These are phyloP conservation scores for Volucella bombylans DNA, from an alignment of 2,888 invertebrate species.

Conservation along the genomic window DNA sequence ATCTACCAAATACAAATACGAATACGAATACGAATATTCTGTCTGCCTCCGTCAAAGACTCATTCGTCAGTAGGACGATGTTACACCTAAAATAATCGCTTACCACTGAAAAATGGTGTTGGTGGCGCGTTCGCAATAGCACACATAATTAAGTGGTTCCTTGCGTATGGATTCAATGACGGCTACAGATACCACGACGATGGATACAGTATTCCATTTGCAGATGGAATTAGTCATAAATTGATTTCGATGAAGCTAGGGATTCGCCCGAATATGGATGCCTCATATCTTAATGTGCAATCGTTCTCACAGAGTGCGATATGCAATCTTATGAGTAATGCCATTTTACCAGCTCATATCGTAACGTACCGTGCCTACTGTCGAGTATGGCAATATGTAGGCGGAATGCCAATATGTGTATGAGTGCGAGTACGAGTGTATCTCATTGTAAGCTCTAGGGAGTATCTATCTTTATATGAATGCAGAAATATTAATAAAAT, in stretches of 20 bases:
- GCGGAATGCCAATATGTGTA: conserved; percentile 49
- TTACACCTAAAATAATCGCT: conserved; percentile 71
- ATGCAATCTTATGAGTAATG: conserved; percentile 34
- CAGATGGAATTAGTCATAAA: conserved; percentile 74
- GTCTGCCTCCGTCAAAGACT: conserved; percentile 33
- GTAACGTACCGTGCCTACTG: too few relatives aligned
- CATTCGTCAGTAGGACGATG: conserved; percentile 64
- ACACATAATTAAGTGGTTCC: conserved; percentile 73
- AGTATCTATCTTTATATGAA: conserved; percentile 20
- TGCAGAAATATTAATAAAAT: conserved; percentile 17
- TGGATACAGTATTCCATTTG: conserved; percentile 51
- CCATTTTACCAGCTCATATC: conserved; percentile 26
- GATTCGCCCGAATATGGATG: conserved; percentile 71
- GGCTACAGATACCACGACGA: conserved; percentile 1
- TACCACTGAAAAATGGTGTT: conserved; percentile 61
- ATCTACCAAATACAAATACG: neutral
- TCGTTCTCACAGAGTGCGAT: conserved; percentile 66
- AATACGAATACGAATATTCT: neutral
- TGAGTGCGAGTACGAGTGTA: neutral
- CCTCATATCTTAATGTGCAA: conserved; percentile 70
- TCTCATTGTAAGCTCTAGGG: conserved; percentile 19
- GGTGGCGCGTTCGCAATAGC: conserved; percentile 70
- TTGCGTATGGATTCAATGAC: conserved; percentile 46
- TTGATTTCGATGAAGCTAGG: conserved; percentile 70
- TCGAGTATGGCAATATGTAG: conserved; percentile 36